phyloP scores from a whole-genome alignment of 2,113 vertebrate genomes.

The Manacus vitellinus region DNA sequence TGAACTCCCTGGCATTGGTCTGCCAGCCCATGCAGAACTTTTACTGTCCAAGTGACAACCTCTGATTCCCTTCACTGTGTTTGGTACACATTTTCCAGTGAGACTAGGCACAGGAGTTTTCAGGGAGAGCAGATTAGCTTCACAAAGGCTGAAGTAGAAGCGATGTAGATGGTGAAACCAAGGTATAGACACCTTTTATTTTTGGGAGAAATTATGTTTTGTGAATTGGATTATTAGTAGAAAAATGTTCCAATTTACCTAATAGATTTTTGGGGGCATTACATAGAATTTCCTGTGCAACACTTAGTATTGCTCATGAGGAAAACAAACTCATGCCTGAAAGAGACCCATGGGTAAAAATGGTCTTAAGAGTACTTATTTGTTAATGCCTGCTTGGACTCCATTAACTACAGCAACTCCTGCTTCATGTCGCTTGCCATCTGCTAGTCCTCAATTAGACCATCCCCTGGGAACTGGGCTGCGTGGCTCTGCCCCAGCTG shows the following conservation, averaged over 20 bases:
- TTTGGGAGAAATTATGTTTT: background rate
- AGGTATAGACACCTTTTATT: background rate
- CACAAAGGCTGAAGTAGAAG: background rate
- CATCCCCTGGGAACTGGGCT: background rate
- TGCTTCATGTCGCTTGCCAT: background rate
- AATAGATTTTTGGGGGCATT: background rate
- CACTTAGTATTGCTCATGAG: background rate
- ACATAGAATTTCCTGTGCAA: background rate
- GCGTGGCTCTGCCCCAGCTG: accelerated
- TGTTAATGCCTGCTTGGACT: background rate
- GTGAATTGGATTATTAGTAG: background rate
- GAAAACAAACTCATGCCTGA: background rate
- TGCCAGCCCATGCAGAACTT: background rate
- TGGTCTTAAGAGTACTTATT: background rate
- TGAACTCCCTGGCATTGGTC: background rate
- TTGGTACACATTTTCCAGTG: background rate
- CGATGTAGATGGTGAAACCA: background rate
- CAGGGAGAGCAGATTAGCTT: background rate
- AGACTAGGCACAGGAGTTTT: too few relatives aligned
- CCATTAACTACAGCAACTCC: background rate
- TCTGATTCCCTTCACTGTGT: background rate
- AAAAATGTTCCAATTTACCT: background rate
- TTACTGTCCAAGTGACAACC: background rate
- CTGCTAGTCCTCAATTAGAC: slow-evolving; percentile 6
- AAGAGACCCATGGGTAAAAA: background rate